phyloP scores from a whole-genome alignment of 2,113 vertebrate genomes.

The Cebidichthys violaceus region DNA sequence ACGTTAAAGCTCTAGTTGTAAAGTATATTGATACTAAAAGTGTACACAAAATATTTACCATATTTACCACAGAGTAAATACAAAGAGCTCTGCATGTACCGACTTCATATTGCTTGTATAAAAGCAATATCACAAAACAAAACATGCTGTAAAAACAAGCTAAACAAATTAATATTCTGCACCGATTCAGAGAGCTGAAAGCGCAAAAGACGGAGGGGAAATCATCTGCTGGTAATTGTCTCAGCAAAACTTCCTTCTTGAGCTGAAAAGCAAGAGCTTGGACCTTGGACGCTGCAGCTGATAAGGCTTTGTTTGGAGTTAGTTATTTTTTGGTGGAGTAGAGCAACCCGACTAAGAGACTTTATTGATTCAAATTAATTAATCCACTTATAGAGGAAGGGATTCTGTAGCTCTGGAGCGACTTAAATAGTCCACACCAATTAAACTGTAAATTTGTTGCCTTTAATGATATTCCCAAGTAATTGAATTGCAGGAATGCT shows the following conservation, averaged over 20 bases:
- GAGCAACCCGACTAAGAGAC: conserved; percentile 73
- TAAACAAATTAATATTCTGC: conserved; percentile 48
- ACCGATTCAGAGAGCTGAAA: conserved; percentile 41
- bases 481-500: conserved; percentile 85
- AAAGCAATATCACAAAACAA: conserved; percentile 29
- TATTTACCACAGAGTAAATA: neutral
- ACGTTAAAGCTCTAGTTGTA: neutral
- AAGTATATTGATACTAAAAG: neutral
- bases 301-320: conserved; percentile 76
- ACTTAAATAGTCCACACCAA: conserved; percentile 85
- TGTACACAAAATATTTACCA: neutral
- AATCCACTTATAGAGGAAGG: conserved; percentile 84
- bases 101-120: neutral
- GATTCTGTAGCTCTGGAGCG: conserved; percentile 79
- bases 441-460: conserved; percentile 85
- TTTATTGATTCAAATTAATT: conserved; percentile 88
- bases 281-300: conserved; percentile 65
- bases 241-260: conserved; percentile 62
- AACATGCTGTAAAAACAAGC: conserved; percentile 4
- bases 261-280: conserved; percentile 62
- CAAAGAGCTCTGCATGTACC: neutral
- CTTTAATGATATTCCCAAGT: conserved; percentile 85
- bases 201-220: conserved; percentile 31
- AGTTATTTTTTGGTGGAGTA: conserved; percentile 64
- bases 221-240: conserved; percentile 62